phyloP scores from a whole-genome alignment of 2,113 vertebrate species.

The Malurus cyaneus region DNA sequence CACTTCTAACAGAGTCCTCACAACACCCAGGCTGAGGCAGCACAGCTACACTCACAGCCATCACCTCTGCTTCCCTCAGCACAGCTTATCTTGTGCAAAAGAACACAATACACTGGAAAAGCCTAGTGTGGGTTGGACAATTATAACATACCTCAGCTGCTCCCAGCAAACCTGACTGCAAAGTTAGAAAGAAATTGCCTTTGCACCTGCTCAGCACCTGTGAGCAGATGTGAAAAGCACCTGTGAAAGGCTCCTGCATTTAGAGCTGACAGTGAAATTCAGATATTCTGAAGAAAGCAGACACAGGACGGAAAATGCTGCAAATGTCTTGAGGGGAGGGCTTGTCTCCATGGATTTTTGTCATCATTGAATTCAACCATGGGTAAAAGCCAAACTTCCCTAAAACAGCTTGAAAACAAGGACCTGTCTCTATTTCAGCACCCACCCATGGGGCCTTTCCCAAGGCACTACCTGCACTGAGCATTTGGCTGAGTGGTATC shows the following conservation, averaged over 20 bases:
- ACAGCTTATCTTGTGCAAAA: neutral
- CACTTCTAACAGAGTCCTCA: neutral
- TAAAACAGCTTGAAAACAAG: neutral
- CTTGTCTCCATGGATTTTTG: neutral
- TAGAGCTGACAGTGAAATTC: neutral
- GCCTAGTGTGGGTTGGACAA: neutral
- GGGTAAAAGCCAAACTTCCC: neutral
- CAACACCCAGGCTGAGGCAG: neutral
- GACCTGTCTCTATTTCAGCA: neutral
- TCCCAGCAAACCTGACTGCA: neutral
- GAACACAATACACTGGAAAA: neutral
- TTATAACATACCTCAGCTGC: neutral
- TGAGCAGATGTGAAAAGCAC: no score
- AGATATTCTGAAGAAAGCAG: neutral
- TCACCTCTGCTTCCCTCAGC: neutral
- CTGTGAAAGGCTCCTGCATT: neutral
- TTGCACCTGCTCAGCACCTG: neutral
- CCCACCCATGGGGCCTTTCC: neutral
- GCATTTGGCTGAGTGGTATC: rapidly evolving
- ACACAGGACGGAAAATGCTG: neutral
- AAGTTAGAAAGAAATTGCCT: neutral
- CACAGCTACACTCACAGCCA: no score
- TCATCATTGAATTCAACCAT: neutral
- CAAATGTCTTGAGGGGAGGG: neutral
- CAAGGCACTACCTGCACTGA: neutral